Percentiles rank a stretch among this genome's conserved stretches.
phyloP scores from a whole-genome alignment of 2,888 invertebrate genomes.

The Hymenopus coronatus region DNA sequence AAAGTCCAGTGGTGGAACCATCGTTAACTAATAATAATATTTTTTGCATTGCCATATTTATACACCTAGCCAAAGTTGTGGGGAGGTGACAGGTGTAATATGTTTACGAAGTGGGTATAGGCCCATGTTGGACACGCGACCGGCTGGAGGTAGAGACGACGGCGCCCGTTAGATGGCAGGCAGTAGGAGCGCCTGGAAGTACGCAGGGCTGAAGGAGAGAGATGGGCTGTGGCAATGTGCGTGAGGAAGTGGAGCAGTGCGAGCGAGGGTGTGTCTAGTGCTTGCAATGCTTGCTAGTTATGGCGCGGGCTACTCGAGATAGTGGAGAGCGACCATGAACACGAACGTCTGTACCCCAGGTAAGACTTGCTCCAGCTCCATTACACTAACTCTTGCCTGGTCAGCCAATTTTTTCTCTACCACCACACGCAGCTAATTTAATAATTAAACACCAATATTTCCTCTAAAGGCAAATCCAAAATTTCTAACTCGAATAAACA shows the following conservation, averaged over 20 bases:
- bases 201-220: not conserved
- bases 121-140: not conserved
- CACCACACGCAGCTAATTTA: too few relatives aligned
- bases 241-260: not conserved
- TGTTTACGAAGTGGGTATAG: too few relatives aligned
- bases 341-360: not conserved
- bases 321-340: not conserved
- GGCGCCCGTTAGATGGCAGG: not conserved
- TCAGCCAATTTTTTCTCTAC: not conserved
- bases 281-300: not conserved
- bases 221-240: not conserved
- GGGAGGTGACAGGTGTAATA: too few relatives aligned
- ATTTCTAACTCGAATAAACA: too few relatives aligned
- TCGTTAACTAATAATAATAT: too few relatives aligned
- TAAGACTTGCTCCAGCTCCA: not conserved
- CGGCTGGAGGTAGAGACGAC: not conserved
- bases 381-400: too few relatives aligned
- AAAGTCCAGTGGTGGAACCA: too few relatives aligned
- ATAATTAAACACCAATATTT: too few relatives aligned
- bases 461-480: too few relatives aligned
- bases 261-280: not conserved
- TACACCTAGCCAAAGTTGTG: too few relatives aligned
- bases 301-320: not conserved
- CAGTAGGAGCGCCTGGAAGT: not conserved
- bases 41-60: too few relatives aligned